phyloP scores from a whole-genome alignment of 2,888 invertebrate genomes.

The Stegophylla sp. region DNA sequence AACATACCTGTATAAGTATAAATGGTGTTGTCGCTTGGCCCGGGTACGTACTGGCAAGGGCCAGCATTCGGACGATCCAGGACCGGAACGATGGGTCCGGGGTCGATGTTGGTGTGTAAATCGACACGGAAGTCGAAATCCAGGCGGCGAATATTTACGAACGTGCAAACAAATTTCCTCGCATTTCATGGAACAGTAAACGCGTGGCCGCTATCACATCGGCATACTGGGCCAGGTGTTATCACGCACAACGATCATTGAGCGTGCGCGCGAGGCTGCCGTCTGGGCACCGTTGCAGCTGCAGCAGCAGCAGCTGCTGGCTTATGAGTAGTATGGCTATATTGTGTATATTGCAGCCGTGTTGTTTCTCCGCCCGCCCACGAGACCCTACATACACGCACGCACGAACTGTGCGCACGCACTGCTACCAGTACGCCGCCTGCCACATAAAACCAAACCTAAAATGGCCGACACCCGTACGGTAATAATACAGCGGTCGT shows the following conservation, averaged over 20 bases:
- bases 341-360: too few species aligned
- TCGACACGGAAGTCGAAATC: conserved; percentile 36
- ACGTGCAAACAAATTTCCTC: conserved; percentile 54
- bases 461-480: conserved; percentile 51
- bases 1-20: conserved; percentile 7
- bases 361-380: not conserved
- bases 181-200: conserved; percentile 57
- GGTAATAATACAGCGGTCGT: not conserved
- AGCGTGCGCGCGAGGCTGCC: not conserved
- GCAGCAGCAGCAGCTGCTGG: not conserved
- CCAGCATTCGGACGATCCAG: not conserved
- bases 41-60: not conserved
- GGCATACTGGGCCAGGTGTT: not conserved
- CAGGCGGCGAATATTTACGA: conserved; percentile 51
- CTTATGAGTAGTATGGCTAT: too few species aligned
- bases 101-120: not conserved
- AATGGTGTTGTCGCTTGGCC: not conserved
- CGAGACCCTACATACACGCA: conserved; percentile 1
- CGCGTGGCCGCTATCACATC: not conserved
- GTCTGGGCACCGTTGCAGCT: not conserved
- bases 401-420: not conserved
- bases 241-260: not conserved
- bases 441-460: conserved; percentile 40
- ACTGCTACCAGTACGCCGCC: conserved; percentile 40
- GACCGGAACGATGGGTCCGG: not conserved